These are phyloP conservation scores for Pammene aurita DNA, from an alignment of 2,888 invertebrate genomes.

Conservation along the genomic window DNA sequence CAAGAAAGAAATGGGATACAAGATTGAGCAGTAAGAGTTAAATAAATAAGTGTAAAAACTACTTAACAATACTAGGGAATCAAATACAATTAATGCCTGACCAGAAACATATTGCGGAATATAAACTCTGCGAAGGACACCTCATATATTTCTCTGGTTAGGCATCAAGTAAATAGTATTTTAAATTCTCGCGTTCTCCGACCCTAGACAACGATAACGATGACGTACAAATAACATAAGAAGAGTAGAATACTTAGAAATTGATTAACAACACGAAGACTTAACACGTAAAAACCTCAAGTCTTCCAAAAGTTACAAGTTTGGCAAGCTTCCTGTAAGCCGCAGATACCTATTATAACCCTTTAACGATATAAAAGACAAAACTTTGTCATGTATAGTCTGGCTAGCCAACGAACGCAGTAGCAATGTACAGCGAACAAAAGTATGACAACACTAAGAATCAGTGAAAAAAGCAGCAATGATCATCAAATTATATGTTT, in stretches of 20 bases:
- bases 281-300: slow-evolving; percentile 30
- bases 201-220: slow-evolving; percentile 36
- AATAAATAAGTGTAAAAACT: slow-evolving; percentile 68
- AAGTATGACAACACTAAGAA: too few species aligned
- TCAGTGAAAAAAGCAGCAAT: too few species aligned
- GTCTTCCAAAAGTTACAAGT: slow-evolving; percentile 41
- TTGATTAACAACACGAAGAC: slow-evolving; percentile 36
- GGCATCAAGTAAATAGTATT: slow-evolving; percentile 27
- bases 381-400: too few species aligned
- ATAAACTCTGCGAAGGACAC: neutral
- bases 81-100: slow-evolving; percentile 40
- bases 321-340: slow-evolving; percentile 43
- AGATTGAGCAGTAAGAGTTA: slow-evolving; percentile 64
- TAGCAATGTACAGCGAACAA: too few species aligned
- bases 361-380: too few species aligned
- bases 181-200: slow-evolving; percentile 29
- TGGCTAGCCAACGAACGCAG: too few species aligned
- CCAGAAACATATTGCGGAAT: slow-evolving; percentile 1
- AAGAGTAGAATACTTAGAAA: slow-evolving; percentile 36
- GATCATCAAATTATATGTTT: too few species aligned
- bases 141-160: neutral
- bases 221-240: slow-evolving; percentile 29
- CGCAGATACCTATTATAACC: slow-evolving; percentile 19
- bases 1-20: slow-evolving; percentile 50
- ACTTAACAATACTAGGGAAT: slow-evolving; percentile 55